Evolutionary conservation across 2,113 vertebrate genomes (phyloP).

Genomic region (Oenanthe oenanthe): DNA sequence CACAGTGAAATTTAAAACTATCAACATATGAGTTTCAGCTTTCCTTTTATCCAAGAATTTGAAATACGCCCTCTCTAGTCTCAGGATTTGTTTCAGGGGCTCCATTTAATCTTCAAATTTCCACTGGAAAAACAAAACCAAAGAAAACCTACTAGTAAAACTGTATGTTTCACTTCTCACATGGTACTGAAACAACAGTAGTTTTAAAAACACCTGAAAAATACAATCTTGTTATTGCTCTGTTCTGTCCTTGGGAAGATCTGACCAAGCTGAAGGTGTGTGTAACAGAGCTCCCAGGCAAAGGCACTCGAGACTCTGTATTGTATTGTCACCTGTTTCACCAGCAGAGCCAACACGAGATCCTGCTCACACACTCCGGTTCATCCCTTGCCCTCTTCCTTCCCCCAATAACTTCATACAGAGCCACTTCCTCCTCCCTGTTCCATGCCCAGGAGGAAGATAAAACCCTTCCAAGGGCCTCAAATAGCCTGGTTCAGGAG

Average conservation of each 20-base stretch:
- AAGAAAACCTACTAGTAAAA: neutral
- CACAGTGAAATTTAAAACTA: neutral
- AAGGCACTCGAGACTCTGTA: fast-evolving
- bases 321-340: fast-evolving
- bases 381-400: neutral
- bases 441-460: neutral
- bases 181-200: neutral
- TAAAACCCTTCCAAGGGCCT: neutral
- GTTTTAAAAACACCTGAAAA: neutral
- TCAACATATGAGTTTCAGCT: neutral
- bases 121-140: neutral
- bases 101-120: neutral
- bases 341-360: neutral
- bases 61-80: neutral
- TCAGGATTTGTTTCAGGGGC: neutral
- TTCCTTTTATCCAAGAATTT: neutral
- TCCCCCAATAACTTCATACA: neutral
- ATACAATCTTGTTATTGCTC: neutral
- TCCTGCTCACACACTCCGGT: fast-evolving
- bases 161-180: neutral
- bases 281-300: neutral
- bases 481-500: neutral
- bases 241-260: fast-evolving
- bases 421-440: neutral
- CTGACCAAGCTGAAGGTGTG: neutral